Evolutionary conservation across 2,888 invertebrate genomes (phyloP), one percentile per base, ranked within the genome.

Genomic region (Oegoconia quadripuncta): DNA sequence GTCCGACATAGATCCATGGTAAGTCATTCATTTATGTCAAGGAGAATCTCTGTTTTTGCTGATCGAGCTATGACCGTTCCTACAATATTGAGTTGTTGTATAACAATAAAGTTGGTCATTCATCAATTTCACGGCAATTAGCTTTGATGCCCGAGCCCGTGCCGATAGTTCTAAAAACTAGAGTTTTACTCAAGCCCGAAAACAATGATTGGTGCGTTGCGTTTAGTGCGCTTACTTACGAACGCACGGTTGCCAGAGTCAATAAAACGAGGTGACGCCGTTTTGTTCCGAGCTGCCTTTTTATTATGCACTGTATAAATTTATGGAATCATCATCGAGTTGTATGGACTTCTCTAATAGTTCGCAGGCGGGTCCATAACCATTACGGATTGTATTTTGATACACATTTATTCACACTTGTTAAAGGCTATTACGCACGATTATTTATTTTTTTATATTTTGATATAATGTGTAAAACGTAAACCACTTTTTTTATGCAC

Each of bases 321-420:
- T 87, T 87, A 86, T 87, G 82, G 86, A 87, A 83, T 84, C 81
- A 84, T 83, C 83, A 84, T 82, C 71, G 75, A 74, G 71, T 77
- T 80, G 80, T 83, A 83, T 84, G 74, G 83, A 84, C 82, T 83
- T 68, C 58, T 68, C 74, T 78, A 80, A 77, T 72, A 70, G 75
- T 72, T 74, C 64, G 71, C 64, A 70, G 61, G 56, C 50, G 70
- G 64, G 83, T 81, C 77, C 74, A 84, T 83, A 82, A 83, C 77
- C 75, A 81, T 83, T 80, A 80, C 72, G 57, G 76, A 79, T 74
- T 75, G 75, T 79, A 74, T 80, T 80, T 75, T 73, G 71, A 74
- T 79, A 79, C 69, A 78, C 64, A 69, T 77, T 78, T 73, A 76
- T 76, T 74, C 72, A 77, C 71, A 67, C 72, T 76, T 64, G 72